Percentiles rank a stretch among this genome's conserved stretches.
Evolutionary conservation across 1,140 invertebrate species (phyloP).

Genomic region (Hyposmocoma kahamanoa): DNA sequence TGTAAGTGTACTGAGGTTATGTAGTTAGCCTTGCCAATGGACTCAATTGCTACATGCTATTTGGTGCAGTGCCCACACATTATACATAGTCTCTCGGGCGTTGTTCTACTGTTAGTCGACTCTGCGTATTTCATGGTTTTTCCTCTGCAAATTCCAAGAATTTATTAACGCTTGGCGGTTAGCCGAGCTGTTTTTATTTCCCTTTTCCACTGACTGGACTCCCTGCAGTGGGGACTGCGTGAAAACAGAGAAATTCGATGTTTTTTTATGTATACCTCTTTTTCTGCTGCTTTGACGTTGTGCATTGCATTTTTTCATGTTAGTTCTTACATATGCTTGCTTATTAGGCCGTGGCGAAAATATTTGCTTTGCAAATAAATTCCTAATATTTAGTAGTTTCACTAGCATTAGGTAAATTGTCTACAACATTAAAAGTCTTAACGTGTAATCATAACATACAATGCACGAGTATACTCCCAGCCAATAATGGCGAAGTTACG

Average conservation of each 20-base stretch:
- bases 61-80: conserved; percentile 1
- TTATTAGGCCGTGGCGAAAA: too few relatives aligned
- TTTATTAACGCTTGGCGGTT: conserved; percentile 61
- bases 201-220: conserved; percentile 31
- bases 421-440: background rate
- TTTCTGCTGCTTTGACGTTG: background rate
- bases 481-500: background rate
- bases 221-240: conserved; percentile 19
- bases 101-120: conserved; percentile 6
- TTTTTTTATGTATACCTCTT: background rate
- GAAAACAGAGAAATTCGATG: conserved; percentile 31
- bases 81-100: too few relatives aligned
- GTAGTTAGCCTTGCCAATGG: too few relatives aligned
- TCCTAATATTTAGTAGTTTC: too few relatives aligned
- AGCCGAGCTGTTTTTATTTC: conserved; percentile 43
- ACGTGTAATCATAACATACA: background rate
- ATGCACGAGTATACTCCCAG: background rate
- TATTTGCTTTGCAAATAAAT: too few relatives aligned
- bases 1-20: too few relatives aligned
- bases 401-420: background rate
- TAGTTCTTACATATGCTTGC: too few relatives aligned
- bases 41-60: too few relatives aligned
- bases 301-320: too few relatives aligned
- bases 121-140: conserved; percentile 24
- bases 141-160: conserved; percentile 48